phyloP scores from a whole-genome alignment of 2,113 vertebrate species.

The Limnothrissa miodon region DNA sequence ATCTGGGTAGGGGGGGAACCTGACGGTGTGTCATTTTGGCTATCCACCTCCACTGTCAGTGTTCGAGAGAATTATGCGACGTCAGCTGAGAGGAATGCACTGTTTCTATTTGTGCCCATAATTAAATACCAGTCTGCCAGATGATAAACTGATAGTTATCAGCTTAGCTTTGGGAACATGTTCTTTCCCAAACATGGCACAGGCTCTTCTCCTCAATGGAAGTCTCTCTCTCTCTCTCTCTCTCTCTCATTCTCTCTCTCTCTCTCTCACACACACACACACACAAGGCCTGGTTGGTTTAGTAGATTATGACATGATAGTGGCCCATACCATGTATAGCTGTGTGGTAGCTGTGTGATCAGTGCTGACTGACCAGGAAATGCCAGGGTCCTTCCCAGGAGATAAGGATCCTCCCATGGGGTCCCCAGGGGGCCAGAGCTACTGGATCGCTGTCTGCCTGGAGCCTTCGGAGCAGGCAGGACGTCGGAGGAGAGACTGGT shows the following conservation, averaged over 20 bases:
- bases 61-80: background rate
- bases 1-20: background rate
- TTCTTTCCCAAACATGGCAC: background rate
- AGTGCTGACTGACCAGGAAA: conserved; percentile 51
- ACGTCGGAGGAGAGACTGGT: background rate
- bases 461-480: background rate
- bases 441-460: background rate
- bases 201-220: background rate
- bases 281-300: background rate
- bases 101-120: background rate
- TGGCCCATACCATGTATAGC: background rate
- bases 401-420: conserved; percentile 43
- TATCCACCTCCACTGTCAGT: background rate
- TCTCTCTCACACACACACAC: background rate
- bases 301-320: background rate
- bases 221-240: background rate
- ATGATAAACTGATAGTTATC: background rate
- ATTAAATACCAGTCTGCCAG: conserved; percentile 1
- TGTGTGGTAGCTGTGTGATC: conserved; percentile 3
- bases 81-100: background rate
- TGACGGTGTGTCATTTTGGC: background rate
- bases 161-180: background rate
- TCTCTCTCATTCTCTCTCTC: background rate
- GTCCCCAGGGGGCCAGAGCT: background rate
- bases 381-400: conserved; percentile 47